phyloP scores from a whole-genome alignment of 2,113 vertebrate species.

The Campylomormyrus numenius region DNA sequence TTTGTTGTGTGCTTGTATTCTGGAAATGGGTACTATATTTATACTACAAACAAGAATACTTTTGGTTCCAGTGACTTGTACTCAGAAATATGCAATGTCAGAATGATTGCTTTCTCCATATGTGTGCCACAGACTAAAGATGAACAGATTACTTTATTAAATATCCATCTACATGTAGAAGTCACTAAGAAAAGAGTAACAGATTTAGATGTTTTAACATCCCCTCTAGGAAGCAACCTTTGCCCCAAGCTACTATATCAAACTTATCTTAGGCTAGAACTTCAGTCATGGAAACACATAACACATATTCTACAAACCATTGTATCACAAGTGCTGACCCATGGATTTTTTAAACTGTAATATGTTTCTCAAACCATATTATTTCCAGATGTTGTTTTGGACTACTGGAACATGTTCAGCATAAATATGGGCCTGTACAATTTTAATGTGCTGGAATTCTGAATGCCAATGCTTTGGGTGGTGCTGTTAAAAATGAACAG shows the following conservation, averaged over 20 bases:
- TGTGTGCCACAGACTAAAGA: neutral
- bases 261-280: neutral
- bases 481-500: neutral
- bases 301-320: constrained; percentile 1
- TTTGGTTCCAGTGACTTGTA: neutral
- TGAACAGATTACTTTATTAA: neutral
- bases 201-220: neutral
- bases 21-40: neutral
- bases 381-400: constrained; percentile 34
- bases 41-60: neutral
- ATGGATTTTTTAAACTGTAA: neutral
- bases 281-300: neutral
- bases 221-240: neutral
- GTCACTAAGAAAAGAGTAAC: neutral
- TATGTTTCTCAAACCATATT: constrained; percentile 27
- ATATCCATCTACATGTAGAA: neutral
- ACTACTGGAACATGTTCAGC: constrained; percentile 23
- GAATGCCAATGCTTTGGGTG: neutral
- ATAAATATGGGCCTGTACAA: constrained; percentile 19
- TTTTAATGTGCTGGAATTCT: constrained; percentile 22
- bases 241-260: neutral
- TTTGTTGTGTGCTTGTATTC: neutral
- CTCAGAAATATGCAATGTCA: neutral
- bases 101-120: neutral
- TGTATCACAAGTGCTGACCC: constrained; percentile 23